Evolutionary conservation across 2,797 vertebrate species (phyloP), one percentile per base, ranked within the genome.

Genomic region (Hemitrygon akajei): DNA sequence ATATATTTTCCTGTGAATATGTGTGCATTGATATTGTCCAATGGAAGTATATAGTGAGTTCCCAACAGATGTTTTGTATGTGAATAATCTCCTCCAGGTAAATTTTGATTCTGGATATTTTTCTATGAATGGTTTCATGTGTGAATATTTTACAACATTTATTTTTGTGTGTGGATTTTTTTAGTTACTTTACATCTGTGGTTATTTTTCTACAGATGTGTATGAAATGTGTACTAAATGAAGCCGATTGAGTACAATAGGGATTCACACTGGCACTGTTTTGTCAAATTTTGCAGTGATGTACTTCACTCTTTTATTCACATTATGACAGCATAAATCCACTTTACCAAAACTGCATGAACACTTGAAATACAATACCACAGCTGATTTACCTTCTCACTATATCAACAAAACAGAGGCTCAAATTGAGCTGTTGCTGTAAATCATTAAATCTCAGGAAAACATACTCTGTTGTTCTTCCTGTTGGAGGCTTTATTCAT

Each of bases 271-370:
- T 11, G 60, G n/a, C 60, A 30, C 40, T 76, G 76, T 93, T 58
- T 93, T 76, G 91, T 93, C 91, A 93, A 93, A 93, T 93, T 30
- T 93, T 14, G 7, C 71, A n/a, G 40, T 93, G 91, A 93, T 93
- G 71, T 93, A 93, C 71, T 93, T 76, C 71, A 93, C 71, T 93
- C 71, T 76, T 93, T 93, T 93, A 93, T 93, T 93, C 91, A 93
- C 73, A 93, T 93, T 76, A 93, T 93, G 27, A 71, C 91, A 18
- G 47, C 91, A 93, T 92, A 92, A 92, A 92, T 92, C 91, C 91
- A 92, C 91, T 92, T 92, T 75, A 75, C 91, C 91, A 92, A 92
- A 92, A 75, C 91, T 92, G 91, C 91, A 92, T 75, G 71, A 93
- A 58, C 71, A 93, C 91, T 93, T 76, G 73, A 71, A 76, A 76